Evolutionary conservation across 2,888 invertebrate species (phyloP), one percentile per base, ranked within the genome.

Genomic region (Lampropteryx suffumata): DNA sequence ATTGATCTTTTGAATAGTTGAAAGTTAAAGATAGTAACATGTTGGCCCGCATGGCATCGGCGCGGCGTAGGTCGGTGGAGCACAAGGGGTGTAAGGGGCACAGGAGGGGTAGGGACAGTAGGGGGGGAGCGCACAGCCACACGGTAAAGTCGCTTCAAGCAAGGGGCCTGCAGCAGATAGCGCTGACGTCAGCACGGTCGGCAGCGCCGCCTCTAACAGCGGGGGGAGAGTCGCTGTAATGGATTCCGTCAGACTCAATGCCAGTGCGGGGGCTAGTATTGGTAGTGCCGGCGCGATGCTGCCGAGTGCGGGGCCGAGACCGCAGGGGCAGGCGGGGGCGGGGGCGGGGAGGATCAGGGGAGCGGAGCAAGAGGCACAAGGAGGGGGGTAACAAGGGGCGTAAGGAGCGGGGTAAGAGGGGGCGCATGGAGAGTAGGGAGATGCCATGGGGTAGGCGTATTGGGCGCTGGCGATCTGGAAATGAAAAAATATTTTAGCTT

Each of bases 101-200:
- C 17, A 10, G 35, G 24, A 1, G n/a, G n/a, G 12, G 27, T 0
- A 37, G 32, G 30, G 50, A 7, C 9, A 35, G 34, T 1, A 39
- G 36, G 30, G 52, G 39, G 46, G 7, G 34, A 47, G 6, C 0
- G 46, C 10, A 6, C 36, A 37, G 6, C 36, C 36, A 28, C 48
- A 43, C 39, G 73, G 60, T 26, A 67, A n/a, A 0, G 67, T 64
- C 2, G 73, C 75, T 5, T 67, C 66, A 1, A 82, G 35, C 41
- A 81, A 33, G 1, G 81, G 82, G 0, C 71, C 74, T 0, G 74
- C 73, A 0, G 68, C 74, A 0, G 72, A 63, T 30, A 82, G 46
- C 3, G 74, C 78, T 1, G 82, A 78, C 0, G 75, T 69, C 26
- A 82, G 43, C 8, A 80, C 68, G 0, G 73, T 64, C 0, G 80